Conservation (phyloP, 23 tunicate species). For the Ciona savignyi region DNA sequence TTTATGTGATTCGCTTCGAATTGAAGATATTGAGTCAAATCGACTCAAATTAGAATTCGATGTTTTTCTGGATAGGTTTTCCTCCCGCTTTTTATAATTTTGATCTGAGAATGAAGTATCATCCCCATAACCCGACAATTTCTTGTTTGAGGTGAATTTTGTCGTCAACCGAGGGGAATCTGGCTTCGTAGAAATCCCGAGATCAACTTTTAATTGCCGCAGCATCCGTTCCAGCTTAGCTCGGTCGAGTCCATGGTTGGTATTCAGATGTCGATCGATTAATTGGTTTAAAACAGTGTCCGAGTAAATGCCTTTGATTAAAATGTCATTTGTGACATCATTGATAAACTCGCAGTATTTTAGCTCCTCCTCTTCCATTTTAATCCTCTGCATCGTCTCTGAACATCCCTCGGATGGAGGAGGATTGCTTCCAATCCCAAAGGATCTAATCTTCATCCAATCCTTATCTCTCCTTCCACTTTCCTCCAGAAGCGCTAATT, state of each 20-base stretch:
- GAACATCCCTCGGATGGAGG: slow-evolving; percentile 3
- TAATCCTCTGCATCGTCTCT: slow-evolving; percentile 49
- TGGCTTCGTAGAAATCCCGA: slow-evolving; percentile 39
- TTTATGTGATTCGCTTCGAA: background rate
- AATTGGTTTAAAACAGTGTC: slow-evolving; percentile 59
- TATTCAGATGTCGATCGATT: slow-evolving; percentile 68
- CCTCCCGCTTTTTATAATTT: background rate
- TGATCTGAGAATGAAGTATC: too few relatives aligned
- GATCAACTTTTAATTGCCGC: slow-evolving; percentile 35
- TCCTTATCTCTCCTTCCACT: background rate
- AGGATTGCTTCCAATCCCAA: slow-evolving; percentile 5
- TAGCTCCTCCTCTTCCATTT: slow-evolving; percentile 78
- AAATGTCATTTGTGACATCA: slow-evolving; percentile 75
- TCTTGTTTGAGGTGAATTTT: too few relatives aligned
- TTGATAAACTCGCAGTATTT: slow-evolving; percentile 72
- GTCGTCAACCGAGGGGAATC: too few relatives aligned
- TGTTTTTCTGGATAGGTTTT: background rate
- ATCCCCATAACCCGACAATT: too few relatives aligned
- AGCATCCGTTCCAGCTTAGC: slow-evolving; percentile 56
- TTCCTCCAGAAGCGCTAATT: slow-evolving; percentile 29
- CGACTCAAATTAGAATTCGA: background rate
- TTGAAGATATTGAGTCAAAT: background rate
- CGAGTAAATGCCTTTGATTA: slow-evolving; percentile 70
- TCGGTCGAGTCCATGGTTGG: slow-evolving; percentile 23
- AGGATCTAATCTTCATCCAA: background rate